Evolutionary conservation across 1,140 invertebrate genomes (phyloP).

Genomic region (Conus ventricosus): DNA sequence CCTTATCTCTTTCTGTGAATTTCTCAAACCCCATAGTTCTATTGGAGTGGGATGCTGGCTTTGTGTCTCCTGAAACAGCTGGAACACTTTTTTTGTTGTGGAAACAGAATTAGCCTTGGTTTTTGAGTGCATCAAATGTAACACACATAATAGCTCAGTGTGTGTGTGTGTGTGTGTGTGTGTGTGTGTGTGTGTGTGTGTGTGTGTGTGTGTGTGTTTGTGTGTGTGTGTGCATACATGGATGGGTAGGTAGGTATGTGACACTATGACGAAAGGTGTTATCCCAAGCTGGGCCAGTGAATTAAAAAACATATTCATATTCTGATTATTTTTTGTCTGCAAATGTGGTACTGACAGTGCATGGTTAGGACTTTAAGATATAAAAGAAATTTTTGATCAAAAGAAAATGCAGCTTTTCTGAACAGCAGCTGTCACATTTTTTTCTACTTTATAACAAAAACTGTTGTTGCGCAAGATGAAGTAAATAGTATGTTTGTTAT

Average conservation of each 20-base stretch:
- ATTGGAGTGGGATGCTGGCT: not conserved
- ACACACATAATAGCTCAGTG: not conserved
- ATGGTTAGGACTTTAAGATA: too few species aligned
- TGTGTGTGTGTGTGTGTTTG: constrained; percentile 30
- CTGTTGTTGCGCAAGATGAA: too few species aligned
- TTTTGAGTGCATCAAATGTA: not conserved
- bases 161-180: constrained; percentile 12
- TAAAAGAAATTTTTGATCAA: too few species aligned
- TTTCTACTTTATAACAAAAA: too few species aligned
- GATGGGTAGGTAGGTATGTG: not conserved
- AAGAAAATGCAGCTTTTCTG: too few species aligned
- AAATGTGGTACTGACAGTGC: too few species aligned
- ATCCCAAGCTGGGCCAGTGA: too few species aligned
- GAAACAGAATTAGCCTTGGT: not conserved
- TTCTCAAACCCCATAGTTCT: not conserved
- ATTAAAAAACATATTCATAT: too few species aligned
- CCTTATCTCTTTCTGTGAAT: not conserved
- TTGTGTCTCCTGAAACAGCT: not conserved
- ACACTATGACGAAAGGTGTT: too few species aligned
- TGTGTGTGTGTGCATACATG: constrained; percentile 25
- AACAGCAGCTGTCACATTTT: too few species aligned
- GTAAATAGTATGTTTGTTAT: too few species aligned
- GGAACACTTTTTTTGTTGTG: not conserved
- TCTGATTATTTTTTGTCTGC: too few species aligned
- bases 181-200: constrained; percentile 28